Evolutionary conservation across 1,140 invertebrate genomes (phyloP).

Genomic region (Pinna nobilis): DNA sequence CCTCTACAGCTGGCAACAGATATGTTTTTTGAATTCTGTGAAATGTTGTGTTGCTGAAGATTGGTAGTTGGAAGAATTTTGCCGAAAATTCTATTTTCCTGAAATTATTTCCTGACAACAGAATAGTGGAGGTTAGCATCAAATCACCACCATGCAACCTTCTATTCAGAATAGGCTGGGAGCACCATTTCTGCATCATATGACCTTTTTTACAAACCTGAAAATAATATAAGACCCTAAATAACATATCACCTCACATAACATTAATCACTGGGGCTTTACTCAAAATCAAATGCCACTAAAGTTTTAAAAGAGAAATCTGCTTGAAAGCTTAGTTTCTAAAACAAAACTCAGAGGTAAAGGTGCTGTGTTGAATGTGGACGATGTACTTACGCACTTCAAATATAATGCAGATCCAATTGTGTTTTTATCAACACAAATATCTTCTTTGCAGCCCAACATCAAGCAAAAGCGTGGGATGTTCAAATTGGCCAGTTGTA

Average conservation of each 20-base stretch:
- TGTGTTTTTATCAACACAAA: not conserved
- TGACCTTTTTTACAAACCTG: conserved; percentile 33
- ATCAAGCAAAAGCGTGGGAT: not conserved
- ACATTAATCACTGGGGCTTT: no score
- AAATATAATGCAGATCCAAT: conserved; percentile 13
- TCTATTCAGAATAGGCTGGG: conserved; percentile 37
- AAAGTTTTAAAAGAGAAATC: no score
- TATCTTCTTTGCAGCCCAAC: not conserved
- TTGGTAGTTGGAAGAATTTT: conserved; percentile 20
- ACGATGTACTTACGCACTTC: not conserved
- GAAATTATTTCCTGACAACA: conserved; percentile 43
- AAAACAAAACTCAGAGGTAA: no score
- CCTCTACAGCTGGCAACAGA: conserved; percentile 29
- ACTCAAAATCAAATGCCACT: no score
- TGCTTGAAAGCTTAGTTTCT: no score
- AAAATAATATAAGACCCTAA: not conserved
- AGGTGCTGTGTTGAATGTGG: no score
- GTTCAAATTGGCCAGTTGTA: not conserved
- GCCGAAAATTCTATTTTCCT: conserved; percentile 31
- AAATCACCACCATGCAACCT: conserved; percentile 43
- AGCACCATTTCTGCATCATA: conserved; percentile 32
- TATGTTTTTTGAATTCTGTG: conserved; percentile 36
- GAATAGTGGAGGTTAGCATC: conserved; percentile 13
- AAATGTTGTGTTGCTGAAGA: conserved; percentile 16
- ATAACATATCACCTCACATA: no score